Evolutionary conservation across 2,797 vertebrate genomes (phyloP), one percentile per base, ranked within the genome.

Genomic region (Sebastolobus altivelis): DNA sequence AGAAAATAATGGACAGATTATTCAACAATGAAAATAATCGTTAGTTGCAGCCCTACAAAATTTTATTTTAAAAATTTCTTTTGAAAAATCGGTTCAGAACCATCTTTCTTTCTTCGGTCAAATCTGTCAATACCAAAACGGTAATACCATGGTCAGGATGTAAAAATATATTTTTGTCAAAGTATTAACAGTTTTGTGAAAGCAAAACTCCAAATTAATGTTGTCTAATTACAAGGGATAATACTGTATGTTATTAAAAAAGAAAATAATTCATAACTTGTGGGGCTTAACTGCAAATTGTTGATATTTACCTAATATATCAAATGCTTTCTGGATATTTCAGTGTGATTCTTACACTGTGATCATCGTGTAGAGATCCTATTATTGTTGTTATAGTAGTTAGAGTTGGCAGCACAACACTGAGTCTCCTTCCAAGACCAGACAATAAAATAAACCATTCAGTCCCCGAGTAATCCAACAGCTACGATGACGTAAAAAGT

Each of bases 131-230:
- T 43, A 16, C 12, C 11, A n/a, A 58, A 68, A 5, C 49, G 22
- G 31, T 4, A 29, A 20, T 0, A 3, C 2, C 2, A 35, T 20
- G 61, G 12, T 65, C 20, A 71, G 18, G 20, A 46, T 25, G 6
- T 72, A 29, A 62, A 29, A 62, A 72, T 52, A 33, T 25, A 22
- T 56, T 74, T 65, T 29, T 61, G 22, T 61, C n/a, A 27, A 11
- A 63, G 22, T 25, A 71, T 18, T 13, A 56, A 61, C 7, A 5
- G 46, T 29, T 33, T 72, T 56, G 35, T 70, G 35, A 68, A 77
- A 84, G 31, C 8, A 71, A 79, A 75, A 85, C 43, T 82, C 54
- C 74, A 91, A 88, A 82, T 75, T 52, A 52, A n/a, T 35, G 22
- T 38, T 46, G 6, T 58, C 12, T n/a, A 29, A 29, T 20, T 33